These are phyloP conservation scores for Caenorhabditis angaria DNA, from an alignment of 2,888 invertebrate genomes.

Conservation along the genomic window DNA sequence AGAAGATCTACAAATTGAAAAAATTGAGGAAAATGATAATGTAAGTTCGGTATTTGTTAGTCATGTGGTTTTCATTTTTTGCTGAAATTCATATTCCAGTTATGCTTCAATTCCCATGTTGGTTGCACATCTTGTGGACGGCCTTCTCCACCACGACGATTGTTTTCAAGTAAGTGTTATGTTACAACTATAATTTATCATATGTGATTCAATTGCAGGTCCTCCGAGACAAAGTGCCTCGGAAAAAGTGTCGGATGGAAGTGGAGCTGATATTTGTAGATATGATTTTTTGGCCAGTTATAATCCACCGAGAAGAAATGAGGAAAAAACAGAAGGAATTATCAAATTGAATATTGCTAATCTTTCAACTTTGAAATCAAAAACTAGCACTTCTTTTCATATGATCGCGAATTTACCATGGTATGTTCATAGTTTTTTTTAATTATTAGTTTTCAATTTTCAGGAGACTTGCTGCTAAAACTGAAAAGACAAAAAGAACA, in stretches of 20 bases:
- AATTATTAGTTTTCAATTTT: too few species aligned
- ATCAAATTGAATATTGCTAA: conserved; percentile 59
- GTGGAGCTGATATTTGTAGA: conserved; percentile 5
- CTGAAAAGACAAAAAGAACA: conserved; percentile 68
- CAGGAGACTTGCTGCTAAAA: conserved; percentile 71
- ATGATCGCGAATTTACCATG: conserved; percentile 65
- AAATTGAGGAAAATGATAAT: background rate
- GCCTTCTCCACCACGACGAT: background rate
- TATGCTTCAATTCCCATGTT: background rate
- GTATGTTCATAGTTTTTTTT: conserved; percentile 42
- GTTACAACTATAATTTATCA: background rate
- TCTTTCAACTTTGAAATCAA: conserved; percentile 50
- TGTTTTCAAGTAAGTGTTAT: conserved; percentile 1
- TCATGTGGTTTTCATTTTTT: too few species aligned
- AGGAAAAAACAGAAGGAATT: conserved; percentile 52
- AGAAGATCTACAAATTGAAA: background rate
- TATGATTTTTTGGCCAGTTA: conserved; percentile 5
- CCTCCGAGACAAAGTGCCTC: background rate
- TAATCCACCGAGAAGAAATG: conserved; percentile 21
- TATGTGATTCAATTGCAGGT: background rate
- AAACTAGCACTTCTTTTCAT: conserved; percentile 56
- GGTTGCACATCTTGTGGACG: background rate
- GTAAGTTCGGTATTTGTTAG: background rate
- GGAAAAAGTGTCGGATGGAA: background rate
- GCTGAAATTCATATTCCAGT: background rate